These are phyloP conservation scores for Sterrhoptilus dennistouni DNA, from an alignment of 2,113 vertebrate species.

Conservation along the genomic window DNA sequence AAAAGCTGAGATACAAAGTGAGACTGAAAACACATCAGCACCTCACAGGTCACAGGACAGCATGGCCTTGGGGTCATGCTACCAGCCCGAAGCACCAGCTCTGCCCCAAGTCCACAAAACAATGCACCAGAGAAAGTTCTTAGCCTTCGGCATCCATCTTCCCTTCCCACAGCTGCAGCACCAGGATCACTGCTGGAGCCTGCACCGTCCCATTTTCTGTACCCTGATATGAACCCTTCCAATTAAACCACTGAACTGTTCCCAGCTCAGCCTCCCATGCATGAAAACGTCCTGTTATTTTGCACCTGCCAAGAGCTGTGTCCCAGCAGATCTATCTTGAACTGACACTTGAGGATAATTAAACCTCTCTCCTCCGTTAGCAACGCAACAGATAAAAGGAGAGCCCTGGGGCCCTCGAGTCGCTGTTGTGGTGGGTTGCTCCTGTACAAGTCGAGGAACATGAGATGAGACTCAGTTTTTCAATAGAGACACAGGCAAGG, in stretches of 20 bases:
- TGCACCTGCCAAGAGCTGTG: conserved; percentile 50
- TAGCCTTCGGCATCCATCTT: neutral
- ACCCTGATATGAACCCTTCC: conserved; percentile 27
- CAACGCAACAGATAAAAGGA: neutral
- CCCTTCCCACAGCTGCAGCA: neutral
- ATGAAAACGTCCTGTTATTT: conserved; percentile 58
- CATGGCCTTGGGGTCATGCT: neutral
- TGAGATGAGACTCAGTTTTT: neutral
- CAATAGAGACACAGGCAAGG: neutral
- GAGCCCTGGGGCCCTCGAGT: neutral
- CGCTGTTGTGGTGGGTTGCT: neutral
- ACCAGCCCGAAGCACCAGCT: neutral
- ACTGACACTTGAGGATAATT: conserved; percentile 65
- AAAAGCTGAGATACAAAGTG: neutral
- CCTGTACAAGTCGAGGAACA: neutral
- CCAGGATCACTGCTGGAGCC: neutral
- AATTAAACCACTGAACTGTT: conserved; percentile 47
- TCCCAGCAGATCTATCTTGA: conserved; percentile 63
- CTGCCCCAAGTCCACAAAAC: neutral
- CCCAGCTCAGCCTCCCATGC: conserved; percentile 42
- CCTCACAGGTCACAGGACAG: accelerated
- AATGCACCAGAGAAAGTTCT: neutral
- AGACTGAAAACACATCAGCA: neutral
- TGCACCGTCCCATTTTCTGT: conserved; percentile 6
- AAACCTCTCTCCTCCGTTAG: conserved; percentile 25